phyloP scores from a whole-genome alignment of 2,797 vertebrate genomes.

The Pseudomugil gertrudae region DNA sequence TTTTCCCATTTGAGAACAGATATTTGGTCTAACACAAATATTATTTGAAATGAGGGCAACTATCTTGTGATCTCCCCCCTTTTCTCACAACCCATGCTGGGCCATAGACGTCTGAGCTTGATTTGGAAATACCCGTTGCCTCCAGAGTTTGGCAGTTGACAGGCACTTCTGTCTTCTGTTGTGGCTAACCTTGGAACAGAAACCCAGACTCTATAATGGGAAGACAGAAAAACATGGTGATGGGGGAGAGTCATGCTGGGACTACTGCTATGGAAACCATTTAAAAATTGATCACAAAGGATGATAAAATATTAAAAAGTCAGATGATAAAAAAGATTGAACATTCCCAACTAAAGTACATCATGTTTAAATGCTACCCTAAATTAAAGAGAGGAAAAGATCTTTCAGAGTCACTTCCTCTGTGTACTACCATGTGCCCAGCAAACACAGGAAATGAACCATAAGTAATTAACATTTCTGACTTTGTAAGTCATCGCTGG shows the following conservation, averaged over 20 bases:
- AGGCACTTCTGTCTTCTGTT: slow-evolving; percentile 77
- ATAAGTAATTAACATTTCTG: slow-evolving; percentile 72
- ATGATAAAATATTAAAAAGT: slow-evolving; percentile 1
- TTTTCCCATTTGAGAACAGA: slow-evolving; percentile 9
- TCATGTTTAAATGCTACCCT: background rate
- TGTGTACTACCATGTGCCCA: slow-evolving; percentile 38
- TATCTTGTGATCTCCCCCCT: slow-evolving; percentile 35
- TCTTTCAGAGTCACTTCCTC: slow-evolving; percentile 20
- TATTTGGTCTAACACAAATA: slow-evolving; percentile 59
- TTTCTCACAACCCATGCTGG: slow-evolving; percentile 36
- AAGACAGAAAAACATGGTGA: slow-evolving; percentile 38
- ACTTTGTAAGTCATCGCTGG: slow-evolving; percentile 59
- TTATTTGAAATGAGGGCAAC: slow-evolving; percentile 49
- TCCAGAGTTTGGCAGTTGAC: slow-evolving; percentile 81
- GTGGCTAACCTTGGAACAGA: slow-evolving; percentile 79
- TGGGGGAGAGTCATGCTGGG: slow-evolving; percentile 16
- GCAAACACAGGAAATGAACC: slow-evolving; percentile 69
- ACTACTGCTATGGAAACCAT: slow-evolving; percentile 66
- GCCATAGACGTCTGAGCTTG: slow-evolving; percentile 72
- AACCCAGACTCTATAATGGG: slow-evolving; percentile 67
- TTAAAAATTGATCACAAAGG: background rate
- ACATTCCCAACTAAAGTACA: background rate
- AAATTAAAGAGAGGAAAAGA: slow-evolving; percentile 1
- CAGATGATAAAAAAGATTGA: background rate
- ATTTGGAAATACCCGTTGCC: slow-evolving; percentile 84